A percentile compares a stretch with the other conserved stretches of the same genome.
Conservation (phyloP, 37 sponge, comb jelly and placozoan genomes). For the Dysidea cf. avara region DNA sequence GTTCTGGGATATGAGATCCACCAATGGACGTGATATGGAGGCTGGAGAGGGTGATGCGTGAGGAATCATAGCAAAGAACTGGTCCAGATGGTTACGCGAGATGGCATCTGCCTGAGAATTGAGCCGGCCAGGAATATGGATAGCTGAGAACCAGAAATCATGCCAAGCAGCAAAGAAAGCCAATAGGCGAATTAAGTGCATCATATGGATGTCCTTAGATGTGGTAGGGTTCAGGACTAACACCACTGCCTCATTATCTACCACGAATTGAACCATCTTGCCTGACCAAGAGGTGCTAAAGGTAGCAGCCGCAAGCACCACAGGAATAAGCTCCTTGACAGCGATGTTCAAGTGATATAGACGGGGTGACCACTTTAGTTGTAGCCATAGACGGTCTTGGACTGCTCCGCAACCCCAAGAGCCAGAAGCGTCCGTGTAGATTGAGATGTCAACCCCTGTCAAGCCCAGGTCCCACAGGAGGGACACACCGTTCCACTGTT, state of each 20-base stretch:
- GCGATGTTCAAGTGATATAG: constrained; percentile 20
- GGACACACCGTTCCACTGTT: no score
- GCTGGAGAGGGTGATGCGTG: no score
- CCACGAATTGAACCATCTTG: constrained; percentile 2
- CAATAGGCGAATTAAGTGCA: constrained; percentile 49
- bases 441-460: no score
- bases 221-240: constrained; percentile 10
- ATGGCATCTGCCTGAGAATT: no score
- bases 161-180: no score
- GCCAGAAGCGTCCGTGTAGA: constrained; percentile 58
- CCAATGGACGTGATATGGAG: no score
- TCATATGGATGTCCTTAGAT: constrained; percentile 8
- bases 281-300: constrained; percentile 38
- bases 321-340: constrained; percentile 39
- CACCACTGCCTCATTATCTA: constrained; percentile 66
- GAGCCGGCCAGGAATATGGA: no score
- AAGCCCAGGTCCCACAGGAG: no score
- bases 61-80: constrained; percentile 9
- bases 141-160: no score
- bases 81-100: constrained; percentile 21
- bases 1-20: no score
- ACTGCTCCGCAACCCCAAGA: no score
- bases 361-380: constrained; percentile 29
- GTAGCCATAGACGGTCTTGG: no score
- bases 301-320: constrained; percentile 16